phyloP scores from a whole-genome alignment of 2,797 vertebrate species.

The Aulostomus chinensis region DNA sequence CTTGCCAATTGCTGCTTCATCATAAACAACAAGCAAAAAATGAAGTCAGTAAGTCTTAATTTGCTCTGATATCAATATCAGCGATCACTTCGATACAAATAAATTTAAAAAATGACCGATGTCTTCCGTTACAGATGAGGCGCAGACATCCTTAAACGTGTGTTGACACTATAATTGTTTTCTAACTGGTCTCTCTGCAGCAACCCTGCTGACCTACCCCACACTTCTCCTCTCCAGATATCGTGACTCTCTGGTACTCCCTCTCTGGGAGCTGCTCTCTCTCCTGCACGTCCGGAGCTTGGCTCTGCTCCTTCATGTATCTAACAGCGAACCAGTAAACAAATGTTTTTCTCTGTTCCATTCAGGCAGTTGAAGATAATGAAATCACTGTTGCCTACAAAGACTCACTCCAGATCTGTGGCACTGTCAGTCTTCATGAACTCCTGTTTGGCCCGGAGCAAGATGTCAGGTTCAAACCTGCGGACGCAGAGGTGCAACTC shows the following conservation, averaged over 20 bases:
- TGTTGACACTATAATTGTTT: no score
- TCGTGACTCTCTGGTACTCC: slow-evolving; percentile 92
- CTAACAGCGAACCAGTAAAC: slow-evolving; percentile 43
- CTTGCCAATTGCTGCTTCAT: no score
- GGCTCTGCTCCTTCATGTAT: slow-evolving; percentile 86
- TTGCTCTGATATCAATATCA: no score
- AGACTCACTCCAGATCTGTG: slow-evolving; percentile 91
- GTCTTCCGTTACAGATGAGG: no score
- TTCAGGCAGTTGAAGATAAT: not conserved
- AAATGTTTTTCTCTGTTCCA: not conserved
- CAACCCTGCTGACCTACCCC: slow-evolving; percentile 83
- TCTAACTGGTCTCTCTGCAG: no score
- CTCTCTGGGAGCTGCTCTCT: slow-evolving; percentile 83
- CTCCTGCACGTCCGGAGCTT: slow-evolving; percentile 84
- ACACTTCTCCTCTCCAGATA: slow-evolving; percentile 95
- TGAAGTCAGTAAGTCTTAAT: no score
- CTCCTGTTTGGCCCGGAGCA: slow-evolving; percentile 95
- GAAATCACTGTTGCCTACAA: not conserved
- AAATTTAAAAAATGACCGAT: no score
- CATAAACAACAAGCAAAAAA: no score
- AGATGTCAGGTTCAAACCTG: slow-evolving; percentile 96
- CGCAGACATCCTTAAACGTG: no score
- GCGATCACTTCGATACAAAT: no score
- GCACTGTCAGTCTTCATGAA: slow-evolving; percentile 97
- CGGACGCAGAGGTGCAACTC: slow-evolving; percentile 17